Base-by-base conservation (phyloP, 2,888 invertebrate species). In the Drosophila nr. perissopoda region DNA sequence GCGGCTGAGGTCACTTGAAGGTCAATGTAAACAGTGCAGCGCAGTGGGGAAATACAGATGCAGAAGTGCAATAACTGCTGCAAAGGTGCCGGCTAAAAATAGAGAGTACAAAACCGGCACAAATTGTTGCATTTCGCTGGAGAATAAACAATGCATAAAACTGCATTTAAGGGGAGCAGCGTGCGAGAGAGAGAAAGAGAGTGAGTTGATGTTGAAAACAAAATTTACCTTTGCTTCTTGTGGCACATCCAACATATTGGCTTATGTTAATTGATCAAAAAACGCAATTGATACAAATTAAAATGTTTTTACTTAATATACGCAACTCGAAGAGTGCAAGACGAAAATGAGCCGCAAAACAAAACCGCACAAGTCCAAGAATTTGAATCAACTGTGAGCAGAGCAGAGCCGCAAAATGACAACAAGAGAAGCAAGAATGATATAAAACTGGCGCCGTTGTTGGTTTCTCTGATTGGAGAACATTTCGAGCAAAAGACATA, bases 161-260 rank as follows among this genome's bases (percentile, higher is more conserved):
- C 25, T 77, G 64, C 69, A 83, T 7, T 54, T n/a, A 40, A 45
- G 16, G 16, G 16, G 29, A 38, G 29, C 4, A 25, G n/a, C 18
- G 49, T 18, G 36, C 31, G 29, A 49, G 34, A 45, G 40, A 18
- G 51, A 51, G 42, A 6, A 33, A 16, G 52, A 52, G 60, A 51
- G 29, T 18, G 21, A 18, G 13, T n/a, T 40, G 51, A 11, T 33
- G 21, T 36, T 36, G 11, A 33, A 16, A 25, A 36, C 16, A 36
- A 31, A 38, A 75, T 90, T 86, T 81, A 93, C 92, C 90, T 92
- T 92, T 38, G 83, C 83, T 82, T 91, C 93, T 56, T 87, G 83
- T 64, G 92, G 93, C 45, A 92, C 75, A 87, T 91, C 92, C 80
- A 92, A 87, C 92, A 92, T 92, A 73, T 72, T 68, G 54, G 53